Percentiles rank a stretch among this genome's conserved stretches.
Evolutionary conservation across 2,888 invertebrate genomes (phyloP).

Genomic region (Drosophila neoperkinsi): DNA sequence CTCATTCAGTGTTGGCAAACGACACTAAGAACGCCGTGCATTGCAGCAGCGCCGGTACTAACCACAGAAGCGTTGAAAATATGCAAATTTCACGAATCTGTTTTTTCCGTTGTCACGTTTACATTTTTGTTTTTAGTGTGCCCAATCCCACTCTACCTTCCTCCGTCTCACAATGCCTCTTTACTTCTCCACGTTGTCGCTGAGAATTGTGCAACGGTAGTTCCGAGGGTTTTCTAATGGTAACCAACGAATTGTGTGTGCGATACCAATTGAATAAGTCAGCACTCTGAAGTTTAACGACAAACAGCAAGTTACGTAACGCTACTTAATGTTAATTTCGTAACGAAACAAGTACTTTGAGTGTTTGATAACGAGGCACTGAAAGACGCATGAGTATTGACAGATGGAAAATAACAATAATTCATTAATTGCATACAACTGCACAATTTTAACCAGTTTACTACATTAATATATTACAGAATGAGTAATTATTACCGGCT

Average conservation of each 20-base stretch:
- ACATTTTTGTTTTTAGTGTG: constrained; percentile 31
- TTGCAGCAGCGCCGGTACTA: constrained; percentile 30
- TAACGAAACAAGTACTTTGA: not conserved
- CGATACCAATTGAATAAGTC: constrained; percentile 53
- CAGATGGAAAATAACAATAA: no score
- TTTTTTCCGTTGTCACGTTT: constrained; percentile 51
- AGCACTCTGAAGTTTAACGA: constrained; percentile 13
- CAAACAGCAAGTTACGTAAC: constrained; percentile 28
- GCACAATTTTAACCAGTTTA: not conserved
- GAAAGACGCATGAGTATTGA: not conserved
- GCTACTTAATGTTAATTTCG: constrained; percentile 25
- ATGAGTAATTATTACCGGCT: not conserved
- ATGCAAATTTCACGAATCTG: constrained; percentile 78
- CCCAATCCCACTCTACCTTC: not conserved
- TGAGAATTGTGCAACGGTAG: constrained; percentile 2
- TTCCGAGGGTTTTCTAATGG: constrained; percentile 26
- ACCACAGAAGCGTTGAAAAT: constrained; percentile 58
- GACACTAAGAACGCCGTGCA: constrained; percentile 51
- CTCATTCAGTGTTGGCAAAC: constrained; percentile 61
- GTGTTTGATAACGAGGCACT: not conserved
- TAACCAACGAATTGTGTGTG: constrained; percentile 33
- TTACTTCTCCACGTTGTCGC: not conserved
- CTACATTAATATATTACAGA: not conserved
- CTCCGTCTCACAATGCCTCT: not conserved
- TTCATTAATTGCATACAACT: not conserved